Evolutionary conservation across 23 tunicate genomes (phyloP), one percentile per base, ranked within the genome.

Genomic region (Diplosoma virens): DNA sequence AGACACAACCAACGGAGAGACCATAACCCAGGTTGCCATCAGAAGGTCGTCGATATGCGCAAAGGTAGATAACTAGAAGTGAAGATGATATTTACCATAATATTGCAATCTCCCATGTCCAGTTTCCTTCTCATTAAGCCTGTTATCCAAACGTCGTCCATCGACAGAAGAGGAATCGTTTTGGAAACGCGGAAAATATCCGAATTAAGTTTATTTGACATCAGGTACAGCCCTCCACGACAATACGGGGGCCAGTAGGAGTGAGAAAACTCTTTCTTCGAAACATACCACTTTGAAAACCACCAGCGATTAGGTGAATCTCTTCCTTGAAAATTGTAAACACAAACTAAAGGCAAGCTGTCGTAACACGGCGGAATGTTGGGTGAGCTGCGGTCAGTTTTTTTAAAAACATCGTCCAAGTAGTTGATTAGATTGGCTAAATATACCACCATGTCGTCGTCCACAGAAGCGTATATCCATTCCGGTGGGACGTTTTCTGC

Each of bases 131-230:
- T 71, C 79, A 86, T 79, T 25, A 79, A 71, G 16, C 92, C 92
- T n/a, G 92, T 86, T 1, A 86, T 86, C 92, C 92, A 86, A 37
- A 86, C 92, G 34, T 86, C 92, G 50, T 86, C 92, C 72, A 86
- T 30, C 9, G 41, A 17, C 20, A 86, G 45, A 16, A 4, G 71
- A 11, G 75, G 24, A 0, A 80, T 79, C 1, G 53, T 47, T 61
- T 75, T 45, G 22, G 92, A 86, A 1, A 59, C 37, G 0, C 47
- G 67, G 36, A 76, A 86, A 16, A 86, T 26, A 16, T 48, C 32
- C 0, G 48, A 17, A 30, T 46, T 72, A 45, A 66, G 30, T 30
- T 59, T 29, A 23, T 29, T 33, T 23, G 92, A 67, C 75, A 79
- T 79, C 22, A 63, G 1, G 30, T 86, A 86, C 36, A 78, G 53